A percentile compares a stretch with the other conserved stretches of the same genome.
phyloP scores from a whole-genome alignment of 2,888 invertebrate species.

The Ichneumoninae sp. region DNA sequence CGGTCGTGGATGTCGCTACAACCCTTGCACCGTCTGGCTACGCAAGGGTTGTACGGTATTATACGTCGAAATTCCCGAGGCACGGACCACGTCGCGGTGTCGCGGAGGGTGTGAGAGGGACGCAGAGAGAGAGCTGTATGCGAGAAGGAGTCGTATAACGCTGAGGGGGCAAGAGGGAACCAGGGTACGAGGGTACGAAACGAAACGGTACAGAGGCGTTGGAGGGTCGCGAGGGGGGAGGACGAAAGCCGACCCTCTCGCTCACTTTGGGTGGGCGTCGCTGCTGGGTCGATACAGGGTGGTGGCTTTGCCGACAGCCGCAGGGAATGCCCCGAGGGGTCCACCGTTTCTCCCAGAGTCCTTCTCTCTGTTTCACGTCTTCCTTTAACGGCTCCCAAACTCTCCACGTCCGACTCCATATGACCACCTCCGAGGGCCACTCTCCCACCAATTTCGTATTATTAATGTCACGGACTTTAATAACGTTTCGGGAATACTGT shows the following conservation, averaged over 20 bases:
- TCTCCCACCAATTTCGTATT: slow-evolving; percentile 48
- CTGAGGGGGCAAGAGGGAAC: background rate
- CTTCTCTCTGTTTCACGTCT: slow-evolving; percentile 41
- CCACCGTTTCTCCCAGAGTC: slow-evolving; percentile 50
- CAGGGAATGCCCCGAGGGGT: slow-evolving; percentile 72
- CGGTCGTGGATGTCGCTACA: slow-evolving; percentile 7
- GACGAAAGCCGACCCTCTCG: slow-evolving; percentile 16
- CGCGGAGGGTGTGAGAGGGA: slow-evolving; percentile 14
- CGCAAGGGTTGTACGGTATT: slow-evolving; percentile 24
- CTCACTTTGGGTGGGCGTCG: slow-evolving; percentile 76
- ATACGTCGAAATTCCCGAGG: slow-evolving; percentile 43
- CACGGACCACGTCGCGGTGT: slow-evolving; percentile 26
- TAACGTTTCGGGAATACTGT: background rate
- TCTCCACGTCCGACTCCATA: slow-evolving; percentile 10
- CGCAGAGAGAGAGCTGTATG: slow-evolving; percentile 30
- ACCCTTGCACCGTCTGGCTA: background rate
- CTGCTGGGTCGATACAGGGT: slow-evolving; percentile 81
- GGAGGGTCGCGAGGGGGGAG: slow-evolving; percentile 11
- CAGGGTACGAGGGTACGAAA: slow-evolving; percentile 2
- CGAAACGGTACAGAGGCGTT: slow-evolving; percentile 31
- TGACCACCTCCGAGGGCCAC: slow-evolving; percentile 2
- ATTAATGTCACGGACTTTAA: slow-evolving; percentile 1
- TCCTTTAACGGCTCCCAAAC: slow-evolving; percentile 27
- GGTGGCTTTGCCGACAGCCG: slow-evolving; percentile 76
- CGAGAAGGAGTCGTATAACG: slow-evolving; percentile 46